Conservation (phyloP, 1,140 invertebrate species). For the Listronotus bonariensis region DNA sequence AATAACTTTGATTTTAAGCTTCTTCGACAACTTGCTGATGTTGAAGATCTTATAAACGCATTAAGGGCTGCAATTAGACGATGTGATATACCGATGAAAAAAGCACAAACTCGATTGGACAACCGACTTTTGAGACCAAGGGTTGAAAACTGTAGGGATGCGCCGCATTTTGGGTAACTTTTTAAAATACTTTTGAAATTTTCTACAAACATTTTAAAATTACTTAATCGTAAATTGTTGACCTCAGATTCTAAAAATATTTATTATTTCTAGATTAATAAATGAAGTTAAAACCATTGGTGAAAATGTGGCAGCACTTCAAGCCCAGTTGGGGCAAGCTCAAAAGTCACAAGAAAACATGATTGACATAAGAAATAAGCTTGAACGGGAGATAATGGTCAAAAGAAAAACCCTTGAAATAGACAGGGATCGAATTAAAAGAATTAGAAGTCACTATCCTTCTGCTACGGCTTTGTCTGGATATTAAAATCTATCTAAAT, state of each 20-base stretch:
- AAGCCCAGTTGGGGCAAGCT: constrained; percentile 63
- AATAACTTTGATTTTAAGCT: constrained; percentile 46
- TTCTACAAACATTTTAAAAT: neutral
- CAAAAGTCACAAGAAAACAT: constrained; percentile 64
- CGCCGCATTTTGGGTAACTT: constrained; percentile 63
- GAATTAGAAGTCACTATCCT: constrained; percentile 69
- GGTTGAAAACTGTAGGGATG: constrained; percentile 74
- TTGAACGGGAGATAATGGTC: constrained; percentile 74
- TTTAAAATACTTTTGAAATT: constrained; percentile 35
- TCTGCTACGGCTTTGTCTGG: constrained; percentile 68
- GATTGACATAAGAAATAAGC: constrained; percentile 62
- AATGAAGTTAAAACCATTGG: constrained; percentile 72
- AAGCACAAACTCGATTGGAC: constrained; percentile 76
- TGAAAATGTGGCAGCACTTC: constrained; percentile 67
- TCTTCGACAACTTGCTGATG: constrained; percentile 68
- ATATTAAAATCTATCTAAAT: constrained; percentile 42
- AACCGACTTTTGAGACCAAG: constrained; percentile 67
- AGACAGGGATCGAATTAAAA: constrained; percentile 68
- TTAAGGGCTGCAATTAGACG: constrained; percentile 65
- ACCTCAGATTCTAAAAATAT: constrained; percentile 29
- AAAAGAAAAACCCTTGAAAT: constrained; percentile 73
- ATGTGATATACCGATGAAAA: constrained; percentile 74
- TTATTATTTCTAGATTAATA: constrained; percentile 59
- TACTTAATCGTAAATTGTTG: neutral
- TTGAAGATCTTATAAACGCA: constrained; percentile 69